Percentiles rank a stretch among this genome's conserved stretches.
Conservation (phyloP, 1,140 invertebrate genomes). For the Hetaerina americana region DNA sequence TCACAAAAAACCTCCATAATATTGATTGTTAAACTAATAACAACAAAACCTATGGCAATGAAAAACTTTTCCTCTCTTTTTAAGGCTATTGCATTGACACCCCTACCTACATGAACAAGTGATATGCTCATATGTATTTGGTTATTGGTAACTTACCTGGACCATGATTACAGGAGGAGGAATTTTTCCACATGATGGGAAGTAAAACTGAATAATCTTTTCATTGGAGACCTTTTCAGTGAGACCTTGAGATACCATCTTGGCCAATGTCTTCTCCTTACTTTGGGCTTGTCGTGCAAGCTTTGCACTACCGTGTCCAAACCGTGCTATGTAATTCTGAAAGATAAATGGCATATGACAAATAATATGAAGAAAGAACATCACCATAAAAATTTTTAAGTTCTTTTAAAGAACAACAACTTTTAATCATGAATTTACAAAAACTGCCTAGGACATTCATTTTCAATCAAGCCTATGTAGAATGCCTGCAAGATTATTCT, state of each 20-base stretch:
- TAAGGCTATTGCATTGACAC: too few relatives aligned
- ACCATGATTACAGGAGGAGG: slow-evolving; percentile 99
- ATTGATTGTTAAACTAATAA: too few relatives aligned
- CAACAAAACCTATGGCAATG: too few relatives aligned
- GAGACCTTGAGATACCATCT: slow-evolving; percentile 95
- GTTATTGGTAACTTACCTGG: slow-evolving; percentile 44
- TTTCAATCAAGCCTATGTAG: too few relatives aligned
- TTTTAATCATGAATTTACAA: too few relatives aligned
- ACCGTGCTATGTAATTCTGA: slow-evolving; percentile 95
- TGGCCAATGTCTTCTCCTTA: slow-evolving; percentile 97
- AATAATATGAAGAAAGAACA: neutral
- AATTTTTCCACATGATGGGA: slow-evolving; percentile 90
- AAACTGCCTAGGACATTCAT: too few relatives aligned
- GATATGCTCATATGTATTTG: too few relatives aligned
- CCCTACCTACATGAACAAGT: too few relatives aligned
- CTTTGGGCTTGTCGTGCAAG: slow-evolving; percentile 96
- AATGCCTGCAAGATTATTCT: too few relatives aligned
- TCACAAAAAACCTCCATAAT: too few relatives aligned
- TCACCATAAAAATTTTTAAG: neutral
- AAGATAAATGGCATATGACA: slow-evolving; percentile 16
- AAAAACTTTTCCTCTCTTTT: too few relatives aligned
- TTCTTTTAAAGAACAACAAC: too few relatives aligned
- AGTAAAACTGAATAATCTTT: slow-evolving; percentile 87
- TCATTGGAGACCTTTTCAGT: slow-evolving; percentile 88
- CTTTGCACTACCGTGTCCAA: slow-evolving; percentile 98